phyloP scores from a whole-genome alignment of 2,113 vertebrate species.

The Myrmecobius fasciatus region DNA sequence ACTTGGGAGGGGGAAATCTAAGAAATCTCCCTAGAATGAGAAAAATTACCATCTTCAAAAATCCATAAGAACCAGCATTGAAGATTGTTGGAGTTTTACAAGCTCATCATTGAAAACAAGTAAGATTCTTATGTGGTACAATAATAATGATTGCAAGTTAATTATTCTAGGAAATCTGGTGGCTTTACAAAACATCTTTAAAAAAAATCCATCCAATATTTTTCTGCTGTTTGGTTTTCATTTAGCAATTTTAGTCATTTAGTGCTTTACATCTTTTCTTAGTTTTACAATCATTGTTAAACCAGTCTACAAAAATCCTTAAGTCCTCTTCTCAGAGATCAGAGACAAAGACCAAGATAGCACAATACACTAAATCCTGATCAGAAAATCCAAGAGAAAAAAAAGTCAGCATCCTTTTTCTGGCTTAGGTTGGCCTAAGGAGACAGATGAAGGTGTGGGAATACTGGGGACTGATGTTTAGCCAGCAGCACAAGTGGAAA shows the following conservation, averaged over 20 bases:
- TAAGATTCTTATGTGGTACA: neutral
- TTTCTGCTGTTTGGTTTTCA: neutral
- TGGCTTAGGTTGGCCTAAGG: neutral
- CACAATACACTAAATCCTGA: neutral
- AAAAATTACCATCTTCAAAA: neutral
- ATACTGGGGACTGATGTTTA: neutral
- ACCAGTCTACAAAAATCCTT: neutral
- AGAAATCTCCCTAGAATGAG: neutral
- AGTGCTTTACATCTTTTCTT: neutral
- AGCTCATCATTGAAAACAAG: neutral
- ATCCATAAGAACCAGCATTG: neutral
- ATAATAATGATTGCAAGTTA: neutral
- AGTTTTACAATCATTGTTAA: neutral
- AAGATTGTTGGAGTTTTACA: neutral
- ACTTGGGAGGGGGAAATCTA: neutral
- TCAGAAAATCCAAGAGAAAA: neutral
- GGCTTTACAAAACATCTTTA: slow-evolving; percentile 49
- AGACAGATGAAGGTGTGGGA: neutral
- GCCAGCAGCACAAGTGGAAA: neutral
- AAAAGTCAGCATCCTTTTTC: neutral
- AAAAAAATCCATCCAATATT: neutral
- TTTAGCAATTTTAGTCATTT: neutral
- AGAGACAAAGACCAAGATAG: neutral
- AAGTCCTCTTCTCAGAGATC: neutral
- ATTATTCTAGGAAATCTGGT: slow-evolving; percentile 34